These are phyloP conservation scores for Camelus bactrianus DNA, from an alignment of 2,113 vertebrate genomes.

Conservation along the genomic window DNA sequence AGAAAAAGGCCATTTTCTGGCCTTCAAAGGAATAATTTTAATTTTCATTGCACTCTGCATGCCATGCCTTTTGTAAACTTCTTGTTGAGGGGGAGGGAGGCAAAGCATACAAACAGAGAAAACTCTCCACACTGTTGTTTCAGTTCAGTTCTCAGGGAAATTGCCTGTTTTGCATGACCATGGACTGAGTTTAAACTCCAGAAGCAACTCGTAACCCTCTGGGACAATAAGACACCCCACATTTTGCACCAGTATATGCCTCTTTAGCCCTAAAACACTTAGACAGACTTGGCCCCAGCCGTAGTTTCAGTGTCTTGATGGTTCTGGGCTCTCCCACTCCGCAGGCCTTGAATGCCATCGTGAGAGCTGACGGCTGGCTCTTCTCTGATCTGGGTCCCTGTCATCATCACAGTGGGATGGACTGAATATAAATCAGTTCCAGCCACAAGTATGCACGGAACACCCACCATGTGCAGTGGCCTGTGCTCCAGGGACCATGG, in stretches of 20 bases:
- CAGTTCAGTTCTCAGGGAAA: background rate
- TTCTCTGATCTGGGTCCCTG: background rate
- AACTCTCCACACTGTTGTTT: background rate
- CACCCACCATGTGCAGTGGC: background rate
- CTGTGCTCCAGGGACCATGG: background rate
- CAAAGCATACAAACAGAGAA: background rate
- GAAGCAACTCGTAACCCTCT: background rate
- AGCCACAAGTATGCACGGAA: background rate
- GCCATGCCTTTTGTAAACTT: background rate
- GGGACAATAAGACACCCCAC: background rate
- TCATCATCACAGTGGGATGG: background rate
- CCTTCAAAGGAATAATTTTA: background rate
- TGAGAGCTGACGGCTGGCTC: background rate
- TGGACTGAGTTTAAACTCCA: slow-evolving; percentile 1
- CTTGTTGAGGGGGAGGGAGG: background rate
- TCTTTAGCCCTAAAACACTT: background rate
- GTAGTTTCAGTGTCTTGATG: background rate
- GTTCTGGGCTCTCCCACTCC: background rate
- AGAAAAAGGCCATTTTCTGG: background rate
- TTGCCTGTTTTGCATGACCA: background rate
- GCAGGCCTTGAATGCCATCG: background rate
- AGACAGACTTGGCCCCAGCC: background rate
- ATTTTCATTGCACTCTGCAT: background rate
- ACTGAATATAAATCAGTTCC: background rate
- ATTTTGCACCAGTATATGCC: background rate